Base-by-base conservation (phyloP, 2,113 vertebrate species). In the Apaloderma vittatum region DNA sequence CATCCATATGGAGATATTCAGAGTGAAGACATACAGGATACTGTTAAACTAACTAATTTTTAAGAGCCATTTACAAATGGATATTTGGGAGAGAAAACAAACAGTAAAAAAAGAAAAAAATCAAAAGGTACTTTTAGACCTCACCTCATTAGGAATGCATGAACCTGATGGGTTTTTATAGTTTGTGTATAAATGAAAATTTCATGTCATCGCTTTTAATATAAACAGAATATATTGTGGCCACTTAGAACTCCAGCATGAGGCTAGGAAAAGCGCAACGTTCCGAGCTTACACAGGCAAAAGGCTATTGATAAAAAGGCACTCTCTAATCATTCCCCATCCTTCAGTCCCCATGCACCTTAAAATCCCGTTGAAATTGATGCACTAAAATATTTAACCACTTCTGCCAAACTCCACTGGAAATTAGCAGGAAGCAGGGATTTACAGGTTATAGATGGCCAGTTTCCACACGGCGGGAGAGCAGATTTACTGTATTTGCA, bases 181-280 rank as follows among this genome's bases (percentile, higher is more conserved):
- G 94, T 97, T 97, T 97, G 96, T 97, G 93, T 97, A 96, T 97
- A 96, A 98, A 98, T 97, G 97, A 98, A 98, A 98, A 98, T 97
- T 97, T 97, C 96, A 97, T 82, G 63, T 97, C 97, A 97, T 91
- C 68, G 84, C 94, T 98, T 98, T 97, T 97, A 97, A 98, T 96
- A 96, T 88, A 98, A 97, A 91, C 70, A 92, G 89, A 96, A 97
- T 95, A 96, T 93, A 96, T 45, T 55, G 90, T 48, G 95, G 89
- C 88, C 62, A 86, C 90, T 93, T 68, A 67, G 62, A 94, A 37
- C 85, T 93, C 82, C 26, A 93, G n/a, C 48, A 30, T 4, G 22
- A 89, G 46, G 65, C 36, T 6, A 70, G 54, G 82, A 85, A 94
- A 96, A 78, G 62, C 66, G 34, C 55, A 61, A 32, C 30, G 68